These are phyloP conservation scores for Anomalospiza imberbis DNA, from an alignment of 2,797 vertebrate species.

Conservation along the genomic window DNA sequence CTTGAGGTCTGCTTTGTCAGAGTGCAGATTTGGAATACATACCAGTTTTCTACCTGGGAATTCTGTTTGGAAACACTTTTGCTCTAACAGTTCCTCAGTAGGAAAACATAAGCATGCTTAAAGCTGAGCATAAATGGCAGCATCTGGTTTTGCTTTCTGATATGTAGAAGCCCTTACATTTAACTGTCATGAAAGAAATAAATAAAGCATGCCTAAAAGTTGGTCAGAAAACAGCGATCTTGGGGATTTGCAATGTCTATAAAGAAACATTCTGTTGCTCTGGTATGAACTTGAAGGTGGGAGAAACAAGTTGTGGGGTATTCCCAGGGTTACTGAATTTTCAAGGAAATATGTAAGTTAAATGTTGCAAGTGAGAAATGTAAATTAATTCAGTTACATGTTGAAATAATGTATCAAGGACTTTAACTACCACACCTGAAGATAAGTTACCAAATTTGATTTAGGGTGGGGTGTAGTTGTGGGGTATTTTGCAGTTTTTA, in stretches of 20 bases:
- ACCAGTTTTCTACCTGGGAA: neutral
- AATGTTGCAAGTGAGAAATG: neutral
- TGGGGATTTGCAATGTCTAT: too few relatives aligned
- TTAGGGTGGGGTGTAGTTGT: neutral
- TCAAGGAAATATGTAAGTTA: neutral
- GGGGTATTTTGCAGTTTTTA: accelerated
- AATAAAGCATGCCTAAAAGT: neutral
- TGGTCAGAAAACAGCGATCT: neutral
- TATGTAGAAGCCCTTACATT: neutral
- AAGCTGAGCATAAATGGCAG: neutral
- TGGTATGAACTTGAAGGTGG: neutral
- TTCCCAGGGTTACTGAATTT: neutral
- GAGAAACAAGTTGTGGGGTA: neutral
- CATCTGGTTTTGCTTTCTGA: neutral
- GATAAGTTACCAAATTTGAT: neutral
- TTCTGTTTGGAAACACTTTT: neutral
- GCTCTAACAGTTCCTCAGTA: neutral
- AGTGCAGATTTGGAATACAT: neutral
- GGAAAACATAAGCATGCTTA: neutral
- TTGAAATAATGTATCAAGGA: neutral
- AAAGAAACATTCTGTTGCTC: too few relatives aligned
- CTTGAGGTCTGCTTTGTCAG: neutral
- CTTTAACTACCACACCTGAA: neutral
- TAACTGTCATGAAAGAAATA: neutral
- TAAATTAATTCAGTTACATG: neutral